Evolutionary conservation across 2,113 vertebrate species (phyloP).

Genomic region (Chaenogobius annularis): DNA sequence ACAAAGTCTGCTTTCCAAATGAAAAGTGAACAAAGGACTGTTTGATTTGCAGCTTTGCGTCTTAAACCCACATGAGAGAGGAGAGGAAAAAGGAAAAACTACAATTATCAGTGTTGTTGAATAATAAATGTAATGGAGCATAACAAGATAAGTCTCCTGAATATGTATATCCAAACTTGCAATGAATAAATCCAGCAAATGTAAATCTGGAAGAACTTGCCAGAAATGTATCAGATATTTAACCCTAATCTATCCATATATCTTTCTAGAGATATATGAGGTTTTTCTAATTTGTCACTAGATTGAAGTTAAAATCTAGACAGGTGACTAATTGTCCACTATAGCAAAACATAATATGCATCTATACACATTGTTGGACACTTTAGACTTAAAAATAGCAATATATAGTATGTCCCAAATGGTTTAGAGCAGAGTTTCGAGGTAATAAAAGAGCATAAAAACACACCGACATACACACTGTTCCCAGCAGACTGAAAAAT

Average conservation of each 20-base stretch:
- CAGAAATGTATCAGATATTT: too few species aligned
- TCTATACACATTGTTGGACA: neutral
- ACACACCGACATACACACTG: neutral
- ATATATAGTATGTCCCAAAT: too few species aligned
- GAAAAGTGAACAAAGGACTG: constrained; percentile 63
- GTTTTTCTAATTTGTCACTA: neutral
- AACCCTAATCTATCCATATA: too few species aligned
- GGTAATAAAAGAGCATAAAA: too few species aligned
- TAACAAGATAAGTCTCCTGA: constrained; percentile 39
- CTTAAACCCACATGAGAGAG: constrained; percentile 47
- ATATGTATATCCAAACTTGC: neutral
- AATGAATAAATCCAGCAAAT: neutral
- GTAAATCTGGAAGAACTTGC: neutral
- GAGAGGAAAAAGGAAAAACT: constrained; percentile 30
- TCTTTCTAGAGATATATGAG: too few species aligned
- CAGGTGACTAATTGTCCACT: too few species aligned
- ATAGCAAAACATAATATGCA: too few species aligned
- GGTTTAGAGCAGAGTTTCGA: too few species aligned
- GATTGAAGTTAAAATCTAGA: constrained; percentile 10
- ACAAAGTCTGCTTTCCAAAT: constrained; percentile 57
- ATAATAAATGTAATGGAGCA: constrained; percentile 51
- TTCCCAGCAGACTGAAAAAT: constrained; percentile 39
- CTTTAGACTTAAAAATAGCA: neutral
- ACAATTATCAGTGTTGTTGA: constrained; percentile 44
- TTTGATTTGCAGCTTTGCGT: constrained; percentile 56